Percentiles rank a stretch among this genome's conserved stretches.
These are phyloP conservation scores for Araneus ventricosus DNA, from an alignment of 1,140 invertebrate species.

Conservation along the genomic window DNA sequence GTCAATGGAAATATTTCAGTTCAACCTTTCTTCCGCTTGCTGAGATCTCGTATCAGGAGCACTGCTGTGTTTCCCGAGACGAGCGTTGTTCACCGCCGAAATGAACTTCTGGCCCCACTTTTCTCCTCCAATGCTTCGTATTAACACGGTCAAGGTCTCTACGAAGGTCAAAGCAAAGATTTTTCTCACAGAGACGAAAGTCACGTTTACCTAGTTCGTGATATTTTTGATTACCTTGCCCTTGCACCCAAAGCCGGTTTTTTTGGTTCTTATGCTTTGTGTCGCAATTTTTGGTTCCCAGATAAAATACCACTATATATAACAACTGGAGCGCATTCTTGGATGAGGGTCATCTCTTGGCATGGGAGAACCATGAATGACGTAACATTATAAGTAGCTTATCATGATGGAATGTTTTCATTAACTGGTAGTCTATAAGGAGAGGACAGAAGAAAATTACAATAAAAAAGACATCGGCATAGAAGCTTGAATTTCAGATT, in stretches of 20 bases:
- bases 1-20: background rate
- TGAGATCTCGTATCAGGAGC: background rate
- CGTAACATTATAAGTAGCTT: too few species aligned
- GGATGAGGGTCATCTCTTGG: too few species aligned
- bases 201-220: constrained; percentile 53
- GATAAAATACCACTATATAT: too few species aligned
- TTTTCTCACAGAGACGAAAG: constrained; percentile 62
- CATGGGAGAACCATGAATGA: too few species aligned
- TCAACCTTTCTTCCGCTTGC: constrained; percentile 36
- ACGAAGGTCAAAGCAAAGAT: constrained; percentile 60
- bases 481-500: too few species aligned
- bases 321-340: too few species aligned
- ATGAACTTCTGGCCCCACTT: constrained; percentile 71
- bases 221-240: background rate
- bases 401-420: too few species aligned
- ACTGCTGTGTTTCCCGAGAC: background rate
- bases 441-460: too few species aligned
- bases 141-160: constrained; percentile 65
- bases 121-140: constrained; percentile 4
- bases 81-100: constrained; percentile 3
- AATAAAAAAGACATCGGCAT: too few species aligned
- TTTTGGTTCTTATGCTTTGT: background rate
- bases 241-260: background rate
- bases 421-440: too few species aligned
- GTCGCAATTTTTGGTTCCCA: background rate